Base-by-base conservation (phyloP, 2,888 invertebrate species). In the Agrochola circellaris region DNA sequence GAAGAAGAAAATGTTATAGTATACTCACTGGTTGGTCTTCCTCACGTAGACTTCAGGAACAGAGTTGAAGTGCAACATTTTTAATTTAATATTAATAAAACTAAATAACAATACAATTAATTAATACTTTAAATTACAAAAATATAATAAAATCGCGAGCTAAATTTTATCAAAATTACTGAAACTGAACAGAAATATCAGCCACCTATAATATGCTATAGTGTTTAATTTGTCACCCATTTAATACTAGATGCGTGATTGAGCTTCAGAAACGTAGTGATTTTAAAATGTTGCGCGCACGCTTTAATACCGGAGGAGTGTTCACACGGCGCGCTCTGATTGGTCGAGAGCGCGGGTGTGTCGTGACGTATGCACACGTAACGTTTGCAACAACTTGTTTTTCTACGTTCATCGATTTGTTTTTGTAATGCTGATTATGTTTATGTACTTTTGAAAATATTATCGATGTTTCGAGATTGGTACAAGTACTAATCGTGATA, bases 131-230 rank as follows among this genome's bases (percentile, higher is more conserved):
- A 81, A 87, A 81, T 61, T 70, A 77, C 78, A 82, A 77, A 66
- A 61, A 72, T 72, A 70, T 6, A 45, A 68, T 68, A 74, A 74
- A 76, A 84, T 67, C 69, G 73, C 73, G 58, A 72, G 70, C 90
- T 94, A 95, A 92, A 94, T 93, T 90, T 93, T 91, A 87, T 94
- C 93, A 51, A 94, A 93, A 97, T 97, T 95, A 96, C 97, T 96
- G 94, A 97, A 96, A 91, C 97, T 95, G 92, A 96, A 95, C 88
- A 97, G 88, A 91, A 96, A 94, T 95, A 97, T 95, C 91, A 97
- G 91, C 97, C 97, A 94, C 95, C 95, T 92, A 95, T 96, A 95
- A 87, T 94, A 95, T 91, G 93, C 94, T 81, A 94, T 95, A 91
- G 92, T 92, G 87, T 94, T 95, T 88, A 95, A 92, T 94, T 92